Evolutionary conservation across 2,113 vertebrate species (phyloP).

Genomic region (Cinclus cinclus): DNA sequence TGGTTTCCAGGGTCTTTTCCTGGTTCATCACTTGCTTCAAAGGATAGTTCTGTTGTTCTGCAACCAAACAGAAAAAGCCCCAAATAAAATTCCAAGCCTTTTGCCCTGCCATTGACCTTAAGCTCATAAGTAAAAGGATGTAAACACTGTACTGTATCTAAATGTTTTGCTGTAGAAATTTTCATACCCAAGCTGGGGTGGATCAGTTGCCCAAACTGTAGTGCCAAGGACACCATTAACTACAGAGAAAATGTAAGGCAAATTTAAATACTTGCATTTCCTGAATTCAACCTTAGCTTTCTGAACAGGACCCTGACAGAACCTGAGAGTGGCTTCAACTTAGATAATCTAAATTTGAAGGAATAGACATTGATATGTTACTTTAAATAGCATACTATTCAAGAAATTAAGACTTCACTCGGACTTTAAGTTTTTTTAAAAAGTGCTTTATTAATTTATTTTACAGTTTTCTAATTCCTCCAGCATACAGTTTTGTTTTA

Average conservation of each 20-base stretch:
- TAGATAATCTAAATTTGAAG: not conserved
- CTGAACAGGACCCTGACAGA: not conserved
- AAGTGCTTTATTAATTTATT: slow-evolving; percentile 25
- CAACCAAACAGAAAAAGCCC: not conserved
- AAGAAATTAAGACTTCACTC: not conserved
- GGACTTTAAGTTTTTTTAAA: not conserved
- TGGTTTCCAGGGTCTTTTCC: not conserved
- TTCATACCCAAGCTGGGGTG: not conserved
- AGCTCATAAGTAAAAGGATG: not conserved
- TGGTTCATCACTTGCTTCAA: not conserved
- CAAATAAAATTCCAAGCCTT: not conserved
- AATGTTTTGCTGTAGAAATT: not conserved
- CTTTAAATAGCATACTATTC: not conserved
- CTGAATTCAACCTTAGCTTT: not conserved
- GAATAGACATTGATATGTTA: not conserved
- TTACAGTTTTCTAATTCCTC: not conserved
- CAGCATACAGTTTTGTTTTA: not conserved
- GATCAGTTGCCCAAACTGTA: not conserved
- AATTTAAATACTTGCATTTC: not conserved
- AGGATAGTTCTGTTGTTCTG: not conserved
- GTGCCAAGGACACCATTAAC: not conserved
- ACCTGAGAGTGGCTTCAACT: not conserved
- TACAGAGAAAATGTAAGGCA: not conserved
- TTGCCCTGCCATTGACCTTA: not conserved
- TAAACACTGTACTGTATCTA: not conserved